Evolutionary conservation across 2,888 invertebrate genomes (phyloP).

Genomic region (Cremastinae sp.): DNA sequence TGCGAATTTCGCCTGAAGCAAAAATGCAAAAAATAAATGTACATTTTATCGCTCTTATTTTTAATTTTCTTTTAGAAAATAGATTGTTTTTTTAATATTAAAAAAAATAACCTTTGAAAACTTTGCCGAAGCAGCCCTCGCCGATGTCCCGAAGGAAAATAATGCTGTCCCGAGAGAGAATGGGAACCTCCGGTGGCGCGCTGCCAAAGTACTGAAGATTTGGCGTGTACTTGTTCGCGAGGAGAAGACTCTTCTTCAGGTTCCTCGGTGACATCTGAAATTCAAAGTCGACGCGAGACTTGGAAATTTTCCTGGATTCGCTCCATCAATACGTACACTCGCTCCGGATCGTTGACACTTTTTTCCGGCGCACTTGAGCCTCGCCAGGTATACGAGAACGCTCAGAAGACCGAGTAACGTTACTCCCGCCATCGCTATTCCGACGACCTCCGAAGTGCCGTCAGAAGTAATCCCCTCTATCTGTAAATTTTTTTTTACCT

Average conservation of each 20-base stretch:
- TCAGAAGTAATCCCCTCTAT: constrained; percentile 69
- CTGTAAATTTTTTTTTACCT: constrained; percentile 62
- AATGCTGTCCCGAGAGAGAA: constrained; percentile 85
- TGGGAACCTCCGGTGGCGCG: constrained; percentile 82
- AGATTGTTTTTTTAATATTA: constrained; percentile 15
- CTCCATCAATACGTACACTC: constrained; percentile 51
- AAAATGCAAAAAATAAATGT: too few relatives aligned
- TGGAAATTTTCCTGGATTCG: neutral
- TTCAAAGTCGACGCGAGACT: neutral
- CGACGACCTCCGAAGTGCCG: constrained; percentile 75
- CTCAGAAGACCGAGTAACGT: constrained; percentile 68
- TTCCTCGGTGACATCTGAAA: constrained; percentile 83
- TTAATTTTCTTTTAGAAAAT: constrained; percentile 19
- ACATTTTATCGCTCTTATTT: neutral
- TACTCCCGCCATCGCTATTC: constrained; percentile 71
- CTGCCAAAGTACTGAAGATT: constrained; percentile 88
- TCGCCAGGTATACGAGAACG: constrained; percentile 45
- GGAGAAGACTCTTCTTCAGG: constrained; percentile 83
- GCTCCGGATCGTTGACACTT: constrained; percentile 54
- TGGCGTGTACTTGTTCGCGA: constrained; percentile 88
- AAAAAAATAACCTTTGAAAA: constrained; percentile 87
- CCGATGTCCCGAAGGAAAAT: constrained; percentile 89
- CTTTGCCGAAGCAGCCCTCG: constrained; percentile 94
- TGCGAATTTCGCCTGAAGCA: constrained; percentile 68
- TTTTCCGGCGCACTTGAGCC: constrained; percentile 54